Percentiles rank a stretch among this genome's conserved stretches.
Conservation (phyloP, 2,888 invertebrate genomes). For the Pilophorus perplexus region DNA sequence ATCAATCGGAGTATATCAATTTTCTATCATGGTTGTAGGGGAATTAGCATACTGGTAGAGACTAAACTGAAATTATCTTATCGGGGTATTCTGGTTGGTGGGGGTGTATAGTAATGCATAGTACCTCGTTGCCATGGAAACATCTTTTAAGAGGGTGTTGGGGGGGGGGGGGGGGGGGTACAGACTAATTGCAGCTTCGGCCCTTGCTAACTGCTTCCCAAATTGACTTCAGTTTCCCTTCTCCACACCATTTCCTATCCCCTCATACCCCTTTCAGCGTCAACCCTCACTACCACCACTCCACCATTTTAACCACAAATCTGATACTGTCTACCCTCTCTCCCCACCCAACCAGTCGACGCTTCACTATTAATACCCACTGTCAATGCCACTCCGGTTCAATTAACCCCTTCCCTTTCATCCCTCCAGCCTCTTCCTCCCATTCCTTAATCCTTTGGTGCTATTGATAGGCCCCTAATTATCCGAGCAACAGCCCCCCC, state of each 20-base stretch:
- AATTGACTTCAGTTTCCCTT: too few species aligned
- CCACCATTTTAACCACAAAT: slow-evolving; percentile 1
- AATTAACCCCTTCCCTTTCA: slow-evolving; percentile 33
- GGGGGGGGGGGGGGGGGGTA: neutral
- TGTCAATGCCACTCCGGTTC: slow-evolving; percentile 35
- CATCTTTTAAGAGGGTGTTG: neutral
- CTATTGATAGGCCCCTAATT: slow-evolving; percentile 33
- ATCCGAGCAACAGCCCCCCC: slow-evolving; percentile 15
- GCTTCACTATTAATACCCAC: slow-evolving; percentile 29
- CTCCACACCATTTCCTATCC: too few species aligned
- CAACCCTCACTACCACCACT: neutral
- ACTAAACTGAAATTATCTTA: slow-evolving; percentile 9
- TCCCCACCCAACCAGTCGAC: slow-evolving; percentile 6
- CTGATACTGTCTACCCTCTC: slow-evolving; percentile 2
- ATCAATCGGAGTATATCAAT: slow-evolving; percentile 18
- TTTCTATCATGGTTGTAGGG: slow-evolving; percentile 9
- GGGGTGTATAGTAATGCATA: slow-evolving; percentile 12
- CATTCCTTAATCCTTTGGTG: slow-evolving; percentile 14
- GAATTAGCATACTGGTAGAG: slow-evolving; percentile 12
- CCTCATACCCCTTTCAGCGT: too few species aligned
- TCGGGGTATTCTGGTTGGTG: neutral
- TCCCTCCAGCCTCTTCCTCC: neutral
- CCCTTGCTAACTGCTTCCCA: slow-evolving; percentile 21
- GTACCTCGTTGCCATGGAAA: too few species aligned
- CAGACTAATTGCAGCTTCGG: slow-evolving; percentile 8